Evolutionary conservation across 2,888 invertebrate genomes (phyloP), one percentile per base, ranked within the genome.

Genomic region (Gymnocheta viridis): DNA sequence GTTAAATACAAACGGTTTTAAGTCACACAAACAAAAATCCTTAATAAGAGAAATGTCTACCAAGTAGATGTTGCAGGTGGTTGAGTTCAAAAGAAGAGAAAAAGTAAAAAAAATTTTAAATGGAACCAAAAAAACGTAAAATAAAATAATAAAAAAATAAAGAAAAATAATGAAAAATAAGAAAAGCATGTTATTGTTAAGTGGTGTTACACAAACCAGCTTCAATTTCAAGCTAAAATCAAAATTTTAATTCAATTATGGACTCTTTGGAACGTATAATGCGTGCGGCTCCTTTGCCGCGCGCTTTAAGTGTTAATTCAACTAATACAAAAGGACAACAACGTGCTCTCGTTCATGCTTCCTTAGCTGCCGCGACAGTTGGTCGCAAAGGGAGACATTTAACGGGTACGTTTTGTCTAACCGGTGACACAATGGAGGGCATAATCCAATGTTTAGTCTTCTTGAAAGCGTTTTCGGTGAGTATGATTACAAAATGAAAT

Each of bases 371-470:
- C 19, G 95, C 96, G 78, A 91, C 91, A 17, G 94, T 96, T 70
- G 95, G 96, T 44, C 95, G 96, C 89, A 95, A 96, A 90, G 96
- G 96, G 87, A 94, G 96, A 86, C 96, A 97, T 91, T 94, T 97
- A 86, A 96, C 96, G 19, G 97, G 97, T 88, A 97, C 96, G 70
- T 97, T 97, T 93, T 96, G 97, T 90, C 94, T 97, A 82, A 96
- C 96, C 60, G 97, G 97, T 73, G 97, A 97, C 92, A 97, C 97
- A 82, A 97, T 97, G 97, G 97, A 97, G 91, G 97, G 97, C 88
- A 97, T 97, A 90, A 97, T 97, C 91, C 97, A 97, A 93, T 97
- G 97, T 92, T 94, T 97, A 89, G 97, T 97, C 89, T 97, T 97
- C 93, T 95, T 97, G 91, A 97, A 97, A 93, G 97, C 97, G 49